Evolutionary conservation across 2,888 invertebrate species (phyloP).

Genomic region (Stenodera caucasica): DNA sequence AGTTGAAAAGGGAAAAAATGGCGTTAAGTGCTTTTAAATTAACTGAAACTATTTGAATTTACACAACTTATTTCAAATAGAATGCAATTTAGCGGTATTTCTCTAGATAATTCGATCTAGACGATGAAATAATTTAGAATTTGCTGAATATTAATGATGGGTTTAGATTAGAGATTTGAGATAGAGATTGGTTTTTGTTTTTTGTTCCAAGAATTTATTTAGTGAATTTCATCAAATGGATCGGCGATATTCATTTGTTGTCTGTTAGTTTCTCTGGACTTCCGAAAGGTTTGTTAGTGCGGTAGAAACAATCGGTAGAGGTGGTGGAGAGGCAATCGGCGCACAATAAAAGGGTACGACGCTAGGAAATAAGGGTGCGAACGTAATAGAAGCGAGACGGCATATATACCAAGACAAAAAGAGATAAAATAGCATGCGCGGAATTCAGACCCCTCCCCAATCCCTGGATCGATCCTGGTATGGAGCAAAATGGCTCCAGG

Average conservation of each 20-base stretch:
- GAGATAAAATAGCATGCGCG: slow-evolving; percentile 58
- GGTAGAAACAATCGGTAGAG: slow-evolving; percentile 20
- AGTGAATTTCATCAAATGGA: not conserved
- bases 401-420: slow-evolving; percentile 52
- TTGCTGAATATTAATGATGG: no score
- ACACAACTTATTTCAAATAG: slow-evolving; percentile 3
- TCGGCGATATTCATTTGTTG: not conserved
- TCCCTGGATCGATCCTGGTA: slow-evolving; percentile 54
- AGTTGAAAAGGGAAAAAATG: slow-evolving; percentile 9
- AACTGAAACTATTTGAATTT: slow-evolving; percentile 23
- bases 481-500: slow-evolving; percentile 57
- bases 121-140: no score
- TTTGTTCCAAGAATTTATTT: not conserved
- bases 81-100: no score
- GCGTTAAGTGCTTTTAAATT: slow-evolving; percentile 29
- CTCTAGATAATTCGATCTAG: no score
- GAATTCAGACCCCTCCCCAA: slow-evolving; percentile 53
- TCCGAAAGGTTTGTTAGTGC: not conserved
- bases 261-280: not conserved
- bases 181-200: no score
- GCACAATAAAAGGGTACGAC: slow-evolving; percentile 20
- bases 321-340: slow-evolving; percentile 5
- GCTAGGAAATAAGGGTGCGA: slow-evolving; percentile 26
- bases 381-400: slow-evolving; percentile 50
- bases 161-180: no score